These are phyloP conservation scores for Pholis gunnellus DNA, from an alignment of 2,113 vertebrate species.

Conservation along the genomic window DNA sequence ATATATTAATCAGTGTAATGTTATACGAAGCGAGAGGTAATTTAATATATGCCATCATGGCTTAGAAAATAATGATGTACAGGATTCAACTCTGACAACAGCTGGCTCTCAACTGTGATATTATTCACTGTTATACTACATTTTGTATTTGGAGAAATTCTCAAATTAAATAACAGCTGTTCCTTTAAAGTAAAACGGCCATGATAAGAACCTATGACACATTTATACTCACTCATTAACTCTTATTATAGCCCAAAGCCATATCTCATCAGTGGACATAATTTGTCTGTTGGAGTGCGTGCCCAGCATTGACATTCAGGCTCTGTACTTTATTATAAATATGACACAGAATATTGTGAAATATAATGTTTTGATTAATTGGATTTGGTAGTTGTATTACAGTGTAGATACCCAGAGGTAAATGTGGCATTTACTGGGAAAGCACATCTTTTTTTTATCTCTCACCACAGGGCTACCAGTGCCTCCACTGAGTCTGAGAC, in stretches of 20 bases:
- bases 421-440: conserved; percentile 21
- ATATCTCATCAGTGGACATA: conserved; percentile 56
- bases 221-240: conserved; percentile 61
- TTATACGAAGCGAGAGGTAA: conserved; percentile 26
- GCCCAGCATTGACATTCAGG: conserved; percentile 42
- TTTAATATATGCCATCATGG: conserved; percentile 15
- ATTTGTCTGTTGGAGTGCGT: conserved; percentile 45
- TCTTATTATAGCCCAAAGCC: conserved; percentile 53
- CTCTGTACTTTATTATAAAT: conserved; percentile 22
- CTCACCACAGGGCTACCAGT: background rate
- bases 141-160: conserved; percentile 33
- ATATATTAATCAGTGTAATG: conserved; percentile 22
- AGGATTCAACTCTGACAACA: conserved; percentile 18
- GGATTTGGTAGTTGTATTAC: conserved; percentile 25
- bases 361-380: conserved; percentile 53
- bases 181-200: conserved; percentile 50
- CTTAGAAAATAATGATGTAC: conserved; percentile 24
- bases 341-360: conserved; percentile 18
- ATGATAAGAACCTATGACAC: conserved; percentile 50
- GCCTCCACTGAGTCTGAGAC: conserved; percentile 22
- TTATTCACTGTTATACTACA: background rate
- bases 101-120: background rate
- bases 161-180: conserved; percentile 49
- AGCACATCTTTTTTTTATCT: conserved; percentile 12
- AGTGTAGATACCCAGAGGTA: conserved; percentile 19